phyloP scores from a whole-genome alignment of 2,888 invertebrate genomes.

The Harmothoe impar region DNA sequence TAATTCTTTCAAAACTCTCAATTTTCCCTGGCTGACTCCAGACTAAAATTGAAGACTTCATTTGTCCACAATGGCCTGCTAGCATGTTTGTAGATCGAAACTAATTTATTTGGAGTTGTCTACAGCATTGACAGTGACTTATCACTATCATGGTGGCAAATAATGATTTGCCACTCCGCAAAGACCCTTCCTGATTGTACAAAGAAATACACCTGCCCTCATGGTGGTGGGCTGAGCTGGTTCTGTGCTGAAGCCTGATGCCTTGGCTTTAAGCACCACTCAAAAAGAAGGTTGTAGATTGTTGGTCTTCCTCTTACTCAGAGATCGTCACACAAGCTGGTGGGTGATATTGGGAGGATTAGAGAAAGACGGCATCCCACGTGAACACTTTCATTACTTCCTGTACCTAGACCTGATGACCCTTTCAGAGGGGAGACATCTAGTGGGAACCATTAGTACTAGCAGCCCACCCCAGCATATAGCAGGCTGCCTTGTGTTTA shows the following conservation, averaged over 20 bases:
- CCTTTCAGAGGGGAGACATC: not conserved
- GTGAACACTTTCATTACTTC: not conserved
- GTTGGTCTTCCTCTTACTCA: not conserved
- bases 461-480: not conserved
- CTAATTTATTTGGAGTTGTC: too few species aligned
- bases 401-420: not conserved
- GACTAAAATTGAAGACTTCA: too few species aligned
- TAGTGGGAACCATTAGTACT: constrained; percentile 8
- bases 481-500: too few species aligned
- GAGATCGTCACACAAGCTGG: not conserved
- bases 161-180: too few species aligned
- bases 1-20: too few species aligned
- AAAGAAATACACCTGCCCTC: not conserved
- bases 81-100: too few species aligned
- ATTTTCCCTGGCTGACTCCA: too few species aligned
- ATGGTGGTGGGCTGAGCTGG: not conserved
- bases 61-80: too few species aligned
- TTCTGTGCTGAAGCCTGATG: not conserved
- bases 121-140: too few species aligned
- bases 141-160: too few species aligned
- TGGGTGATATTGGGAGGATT: constrained; percentile 35
- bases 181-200: not conserved
- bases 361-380: not conserved
- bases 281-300: not conserved
- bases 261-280: constrained; percentile 16